These are phyloP conservation scores for Cynocephalus volans DNA, from an alignment of 2,113 vertebrate species.

Conservation along the genomic window DNA sequence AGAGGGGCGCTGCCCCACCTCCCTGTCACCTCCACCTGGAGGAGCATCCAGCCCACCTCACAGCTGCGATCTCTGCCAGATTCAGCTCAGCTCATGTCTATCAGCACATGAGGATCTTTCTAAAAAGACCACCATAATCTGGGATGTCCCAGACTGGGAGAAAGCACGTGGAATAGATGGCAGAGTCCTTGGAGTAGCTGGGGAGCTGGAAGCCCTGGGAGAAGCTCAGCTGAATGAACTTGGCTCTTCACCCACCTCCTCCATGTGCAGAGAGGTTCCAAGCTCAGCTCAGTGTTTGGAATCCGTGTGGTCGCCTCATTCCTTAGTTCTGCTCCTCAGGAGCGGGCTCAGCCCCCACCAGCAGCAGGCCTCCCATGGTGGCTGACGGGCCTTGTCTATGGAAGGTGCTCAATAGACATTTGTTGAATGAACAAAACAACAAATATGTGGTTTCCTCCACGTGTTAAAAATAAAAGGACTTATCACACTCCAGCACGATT, in stretches of 20 bases:
- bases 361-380: not conserved
- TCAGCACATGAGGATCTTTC: too few relatives aligned
- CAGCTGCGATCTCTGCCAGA: too few relatives aligned
- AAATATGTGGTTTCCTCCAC: not conserved
- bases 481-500: too few relatives aligned
- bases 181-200: too few relatives aligned
- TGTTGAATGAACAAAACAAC: not conserved
- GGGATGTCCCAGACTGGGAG: too few relatives aligned
- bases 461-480: not conserved
- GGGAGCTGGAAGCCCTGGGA: not conserved
- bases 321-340: not conserved
- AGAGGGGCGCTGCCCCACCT: too few relatives aligned
- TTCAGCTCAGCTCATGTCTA: too few relatives aligned
- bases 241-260: not conserved
- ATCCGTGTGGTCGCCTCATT: rapidly evolving
- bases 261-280: rapidly evolving
- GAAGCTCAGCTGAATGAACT: rapidly evolving
- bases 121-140: too few relatives aligned
- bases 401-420: rapidly evolving
- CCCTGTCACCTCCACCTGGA: too few relatives aligned
- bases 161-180: too few relatives aligned
- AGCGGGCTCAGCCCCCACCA: rapidly evolving
- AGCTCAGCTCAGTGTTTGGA: too few relatives aligned
- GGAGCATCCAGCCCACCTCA: too few relatives aligned
- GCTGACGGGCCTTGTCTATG: rapidly evolving